Percentiles rank a stretch among this genome's conserved stretches.
These are phyloP conservation scores for Onthophagus taurus DNA, from an alignment of 1,140 invertebrate species.

Conservation along the genomic window DNA sequence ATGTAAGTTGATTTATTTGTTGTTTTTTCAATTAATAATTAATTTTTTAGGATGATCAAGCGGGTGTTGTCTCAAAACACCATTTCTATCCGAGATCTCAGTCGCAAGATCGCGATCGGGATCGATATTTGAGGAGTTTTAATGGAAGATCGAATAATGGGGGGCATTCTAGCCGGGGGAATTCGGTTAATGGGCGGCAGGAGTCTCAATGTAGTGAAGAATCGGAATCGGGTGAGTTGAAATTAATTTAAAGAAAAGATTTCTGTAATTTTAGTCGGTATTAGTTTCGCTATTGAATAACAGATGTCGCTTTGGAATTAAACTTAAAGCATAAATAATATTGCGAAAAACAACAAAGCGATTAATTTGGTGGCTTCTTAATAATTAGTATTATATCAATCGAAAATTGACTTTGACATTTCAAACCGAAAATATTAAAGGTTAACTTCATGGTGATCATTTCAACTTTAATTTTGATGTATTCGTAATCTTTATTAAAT, in stretches of 20 bases:
- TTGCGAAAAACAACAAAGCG: too few species aligned
- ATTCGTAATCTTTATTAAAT: too few species aligned
- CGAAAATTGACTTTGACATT: too few species aligned
- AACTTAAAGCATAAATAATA: too few species aligned
- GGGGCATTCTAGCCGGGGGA: conserved; percentile 33
- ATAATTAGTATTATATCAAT: too few species aligned
- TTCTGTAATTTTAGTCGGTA: too few species aligned
- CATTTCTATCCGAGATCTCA: conserved; percentile 27
- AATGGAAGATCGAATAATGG: conserved; percentile 31
- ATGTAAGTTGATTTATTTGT: conserved; percentile 55
- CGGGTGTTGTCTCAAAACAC: conserved; percentile 51
- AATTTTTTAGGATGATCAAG: conserved; percentile 53
- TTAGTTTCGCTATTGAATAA: too few species aligned
- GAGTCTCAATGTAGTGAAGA: conserved; percentile 37
- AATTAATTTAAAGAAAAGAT: neutral
- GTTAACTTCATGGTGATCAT: too few species aligned
- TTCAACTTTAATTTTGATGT: too few species aligned
- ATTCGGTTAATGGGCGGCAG: conserved; percentile 34
- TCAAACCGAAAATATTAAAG: too few species aligned
- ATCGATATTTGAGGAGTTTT: conserved; percentile 32
- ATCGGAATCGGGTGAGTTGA: conserved; percentile 35
- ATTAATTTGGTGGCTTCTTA: too few species aligned
- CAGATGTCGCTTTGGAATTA: too few species aligned
- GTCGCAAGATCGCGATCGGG: conserved; percentile 29
- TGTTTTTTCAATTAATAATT: neutral